These are phyloP conservation scores for Nomada fucata DNA, from an alignment of 2,888 invertebrate species.

Conservation along the genomic window DNA sequence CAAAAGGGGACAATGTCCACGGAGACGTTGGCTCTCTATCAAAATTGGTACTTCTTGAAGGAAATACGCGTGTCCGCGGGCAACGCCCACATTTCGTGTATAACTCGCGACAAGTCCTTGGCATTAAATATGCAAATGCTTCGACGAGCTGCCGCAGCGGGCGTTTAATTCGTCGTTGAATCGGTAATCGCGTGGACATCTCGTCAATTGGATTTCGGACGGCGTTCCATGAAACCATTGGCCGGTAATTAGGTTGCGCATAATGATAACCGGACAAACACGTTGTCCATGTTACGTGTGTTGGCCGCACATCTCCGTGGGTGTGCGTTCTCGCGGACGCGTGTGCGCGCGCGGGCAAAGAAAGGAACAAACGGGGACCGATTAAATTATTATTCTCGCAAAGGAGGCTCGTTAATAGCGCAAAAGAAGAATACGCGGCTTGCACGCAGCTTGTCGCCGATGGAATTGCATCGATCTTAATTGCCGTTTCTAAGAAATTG, in stretches of 20 bases:
- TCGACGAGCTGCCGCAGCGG: slow-evolving; percentile 69
- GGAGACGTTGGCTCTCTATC: neutral
- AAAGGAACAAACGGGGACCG: slow-evolving; percentile 31
- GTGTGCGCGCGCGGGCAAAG: slow-evolving; percentile 24
- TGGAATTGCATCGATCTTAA: slow-evolving; percentile 55
- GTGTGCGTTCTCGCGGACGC: neutral
- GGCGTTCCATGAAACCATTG: slow-evolving; percentile 72
- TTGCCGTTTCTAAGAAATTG: slow-evolving; percentile 54
- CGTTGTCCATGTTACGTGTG: slow-evolving; percentile 35
- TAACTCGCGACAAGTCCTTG: slow-evolving; percentile 77
- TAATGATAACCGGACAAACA: slow-evolving; percentile 70
- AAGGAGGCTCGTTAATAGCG: slow-evolving; percentile 55
- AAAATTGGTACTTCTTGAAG: slow-evolving; percentile 26
- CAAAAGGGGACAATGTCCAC: neutral
- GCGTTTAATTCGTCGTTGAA: slow-evolving; percentile 72
- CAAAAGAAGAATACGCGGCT: slow-evolving; percentile 41
- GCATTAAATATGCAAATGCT: slow-evolving; percentile 80
- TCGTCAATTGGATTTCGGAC: slow-evolving; percentile 69
- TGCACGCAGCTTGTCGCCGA: slow-evolving; percentile 24
- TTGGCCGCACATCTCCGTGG: neutral
- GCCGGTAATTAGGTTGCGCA: slow-evolving; percentile 73
- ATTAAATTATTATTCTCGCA: slow-evolving; percentile 68
- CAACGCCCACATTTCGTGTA: slow-evolving; percentile 69
- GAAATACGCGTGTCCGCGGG: slow-evolving; percentile 56
- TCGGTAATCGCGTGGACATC: slow-evolving; percentile 64